A percentile compares a stretch with the other conserved stretches of the same genome.
These are phyloP conservation scores for Strigamia transsilvanica DNA, from an alignment of 2,888 invertebrate genomes.

Conservation along the genomic window DNA sequence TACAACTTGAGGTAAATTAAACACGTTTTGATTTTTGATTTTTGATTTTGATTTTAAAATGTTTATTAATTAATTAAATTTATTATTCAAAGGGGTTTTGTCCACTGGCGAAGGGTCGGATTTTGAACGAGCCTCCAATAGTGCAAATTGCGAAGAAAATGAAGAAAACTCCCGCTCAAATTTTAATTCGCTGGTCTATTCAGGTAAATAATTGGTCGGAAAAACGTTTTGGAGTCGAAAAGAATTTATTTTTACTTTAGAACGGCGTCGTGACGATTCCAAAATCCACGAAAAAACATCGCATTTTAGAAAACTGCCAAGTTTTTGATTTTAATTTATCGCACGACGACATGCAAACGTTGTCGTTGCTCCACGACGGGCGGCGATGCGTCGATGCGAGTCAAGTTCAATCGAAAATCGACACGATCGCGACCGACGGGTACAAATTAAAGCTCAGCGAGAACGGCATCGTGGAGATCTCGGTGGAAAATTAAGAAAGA, in stretches of 20 bases:
- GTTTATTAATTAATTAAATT: not conserved
- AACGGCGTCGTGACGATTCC: conserved; percentile 64
- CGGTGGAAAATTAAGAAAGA: not conserved
- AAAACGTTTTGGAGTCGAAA: not conserved
- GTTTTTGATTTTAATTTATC: conserved; percentile 61
- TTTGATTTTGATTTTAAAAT: no score
- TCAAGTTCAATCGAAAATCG: conserved; percentile 61
- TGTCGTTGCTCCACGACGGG: conserved; percentile 59
- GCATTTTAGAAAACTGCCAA: conserved; percentile 62
- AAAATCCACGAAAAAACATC: conserved; percentile 61
- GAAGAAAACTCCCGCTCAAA: conserved; percentile 62
- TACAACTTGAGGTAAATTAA: conserved; percentile 61
- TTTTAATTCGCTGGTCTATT: conserved; percentile 64
- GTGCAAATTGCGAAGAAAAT: conserved; percentile 60
- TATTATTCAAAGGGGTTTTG: conserved; percentile 63
- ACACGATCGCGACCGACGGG: conserved; percentile 62
- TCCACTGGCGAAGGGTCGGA: conserved; percentile 63
- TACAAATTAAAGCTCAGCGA: conserved; percentile 59
- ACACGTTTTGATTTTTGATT: no score
- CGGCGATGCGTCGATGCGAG: conserved; percentile 60
- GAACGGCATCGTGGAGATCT: not conserved
- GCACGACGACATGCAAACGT: conserved; percentile 57
- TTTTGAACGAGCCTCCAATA: conserved; percentile 61
- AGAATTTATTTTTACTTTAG: conserved; percentile 57
- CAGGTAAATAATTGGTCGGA: conserved; percentile 56